Conservation (phyloP, 2,888 invertebrate species). For the Hypercompe scribonia region DNA sequence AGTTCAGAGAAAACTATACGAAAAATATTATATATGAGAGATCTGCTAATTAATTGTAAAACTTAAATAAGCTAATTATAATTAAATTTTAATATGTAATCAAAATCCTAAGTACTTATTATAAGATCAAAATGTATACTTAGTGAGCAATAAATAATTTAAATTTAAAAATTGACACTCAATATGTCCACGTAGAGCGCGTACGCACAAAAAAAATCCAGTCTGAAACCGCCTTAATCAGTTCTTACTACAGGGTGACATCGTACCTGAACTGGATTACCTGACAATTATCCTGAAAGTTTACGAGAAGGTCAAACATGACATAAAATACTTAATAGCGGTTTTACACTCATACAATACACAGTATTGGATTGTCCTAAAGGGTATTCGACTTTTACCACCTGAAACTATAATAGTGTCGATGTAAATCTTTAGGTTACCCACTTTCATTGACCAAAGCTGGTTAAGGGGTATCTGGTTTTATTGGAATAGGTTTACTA, state of each 20-base stretch:
- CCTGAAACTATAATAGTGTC: neutral
- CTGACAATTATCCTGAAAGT: slow-evolving; percentile 10
- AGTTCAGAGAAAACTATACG: too few relatives aligned
- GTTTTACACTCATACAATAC: slow-evolving; percentile 5
- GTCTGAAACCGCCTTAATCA: neutral
- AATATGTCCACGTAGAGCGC: too few relatives aligned
- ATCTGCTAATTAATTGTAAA: too few relatives aligned
- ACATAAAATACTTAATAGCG: slow-evolving; percentile 15
- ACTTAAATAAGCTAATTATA: too few relatives aligned
- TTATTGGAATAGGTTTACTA: neutral
- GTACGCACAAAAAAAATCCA: too few relatives aligned
- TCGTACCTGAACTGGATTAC: slow-evolving; percentile 15
- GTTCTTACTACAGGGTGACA: slow-evolving; percentile 27
- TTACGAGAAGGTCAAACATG: slow-evolving; percentile 13
- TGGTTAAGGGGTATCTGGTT: neutral
- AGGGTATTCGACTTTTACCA: neutral
- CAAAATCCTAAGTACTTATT: too few relatives aligned
- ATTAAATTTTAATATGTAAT: too few relatives aligned
- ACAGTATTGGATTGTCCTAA: neutral
- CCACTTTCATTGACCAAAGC: neutral
- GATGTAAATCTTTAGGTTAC: neutral
- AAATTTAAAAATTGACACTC: too few relatives aligned
- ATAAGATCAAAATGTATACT: too few relatives aligned
- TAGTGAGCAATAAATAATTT: too few relatives aligned
- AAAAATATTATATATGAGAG: too few relatives aligned